Evolutionary conservation across 2,113 vertebrate genomes (phyloP).

Genomic region (Pseudolaguvia tuberculata): DNA sequence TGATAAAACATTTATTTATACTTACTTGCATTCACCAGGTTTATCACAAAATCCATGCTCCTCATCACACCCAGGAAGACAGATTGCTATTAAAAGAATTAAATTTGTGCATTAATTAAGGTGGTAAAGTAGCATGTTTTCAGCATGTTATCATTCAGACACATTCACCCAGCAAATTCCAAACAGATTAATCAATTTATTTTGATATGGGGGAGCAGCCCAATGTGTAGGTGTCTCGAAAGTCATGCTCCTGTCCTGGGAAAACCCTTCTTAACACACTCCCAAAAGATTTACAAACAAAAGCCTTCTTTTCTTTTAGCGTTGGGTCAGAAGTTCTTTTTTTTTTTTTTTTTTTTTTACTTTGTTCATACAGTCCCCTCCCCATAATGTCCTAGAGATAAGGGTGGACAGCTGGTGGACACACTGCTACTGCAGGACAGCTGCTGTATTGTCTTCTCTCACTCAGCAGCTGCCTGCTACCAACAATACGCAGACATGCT

Average conservation of each 20-base stretch:
- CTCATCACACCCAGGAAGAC: conserved; percentile 93
- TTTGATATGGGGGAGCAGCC: conserved; percentile 49
- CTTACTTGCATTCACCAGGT: conserved; percentile 99
- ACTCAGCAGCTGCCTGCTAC: conserved; percentile 81
- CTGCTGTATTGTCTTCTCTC: conserved; percentile 99
- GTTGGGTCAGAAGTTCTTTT: conserved; percentile 97
- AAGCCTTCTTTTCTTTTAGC: conserved; percentile 84
- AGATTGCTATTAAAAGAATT: conserved; percentile 78
- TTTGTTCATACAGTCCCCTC: conserved; percentile 82
- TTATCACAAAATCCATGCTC: conserved; percentile 93
- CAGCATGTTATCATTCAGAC: conserved; percentile 36
- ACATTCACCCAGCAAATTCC: conserved; percentile 31
- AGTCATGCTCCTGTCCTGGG: conserved; percentile 63
- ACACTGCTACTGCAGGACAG: conserved; percentile 97
- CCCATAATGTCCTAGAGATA: conserved; percentile 85
- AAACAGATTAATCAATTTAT: conserved; percentile 59
- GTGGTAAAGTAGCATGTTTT: background rate
- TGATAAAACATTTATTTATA: conserved; percentile 41
- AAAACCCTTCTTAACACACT: conserved; percentile 84
- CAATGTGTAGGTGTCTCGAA: conserved; percentile 56
- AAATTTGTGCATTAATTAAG: background rate
- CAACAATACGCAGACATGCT: conserved; percentile 85
- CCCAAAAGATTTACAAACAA: conserved; percentile 84
- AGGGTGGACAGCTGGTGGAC: conserved; percentile 98
- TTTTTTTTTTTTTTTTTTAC: conserved; percentile 85